Conservation (phyloP, 1,140 invertebrate species). For the Aplysia californica region DNA sequence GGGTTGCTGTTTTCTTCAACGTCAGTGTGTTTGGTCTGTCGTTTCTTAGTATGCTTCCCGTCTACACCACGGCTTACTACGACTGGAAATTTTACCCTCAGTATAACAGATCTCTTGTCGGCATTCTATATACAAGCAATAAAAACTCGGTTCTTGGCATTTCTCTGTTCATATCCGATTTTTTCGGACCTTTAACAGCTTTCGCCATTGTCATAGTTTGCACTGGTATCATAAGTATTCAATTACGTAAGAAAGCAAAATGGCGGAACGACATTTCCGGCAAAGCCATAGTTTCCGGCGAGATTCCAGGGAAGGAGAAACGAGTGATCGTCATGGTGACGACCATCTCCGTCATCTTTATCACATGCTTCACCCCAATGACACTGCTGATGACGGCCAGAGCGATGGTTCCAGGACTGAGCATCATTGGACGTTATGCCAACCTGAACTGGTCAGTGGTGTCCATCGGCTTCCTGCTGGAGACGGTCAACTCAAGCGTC, state of each 20-base stretch:
- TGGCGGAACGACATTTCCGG: conserved; percentile 1
- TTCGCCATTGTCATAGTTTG: neutral
- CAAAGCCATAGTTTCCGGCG: neutral
- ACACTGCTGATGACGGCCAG: neutral
- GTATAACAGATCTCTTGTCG: neutral
- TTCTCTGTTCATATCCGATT: neutral
- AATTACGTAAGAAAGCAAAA: neutral
- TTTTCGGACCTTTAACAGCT: neutral
- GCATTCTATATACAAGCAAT: neutral
- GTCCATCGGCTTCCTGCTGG: neutral
- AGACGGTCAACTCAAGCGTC: conserved; percentile 7
- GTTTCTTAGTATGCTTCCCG: neutral
- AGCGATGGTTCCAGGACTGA: neutral
- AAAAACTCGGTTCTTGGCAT: neutral
- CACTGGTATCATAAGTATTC: neutral
- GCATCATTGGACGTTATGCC: neutral
- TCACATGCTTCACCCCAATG: neutral
- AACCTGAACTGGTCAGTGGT: neutral
- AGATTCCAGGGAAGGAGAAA: neutral
- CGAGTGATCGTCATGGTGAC: neutral
- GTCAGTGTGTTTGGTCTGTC: neutral
- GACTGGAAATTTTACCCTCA: neutral
- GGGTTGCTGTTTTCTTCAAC: neutral
- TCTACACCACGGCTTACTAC: neutral
- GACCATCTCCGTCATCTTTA: neutral